phyloP scores from a whole-genome alignment of 2,888 invertebrate species.

The Camponotus fellah region DNA sequence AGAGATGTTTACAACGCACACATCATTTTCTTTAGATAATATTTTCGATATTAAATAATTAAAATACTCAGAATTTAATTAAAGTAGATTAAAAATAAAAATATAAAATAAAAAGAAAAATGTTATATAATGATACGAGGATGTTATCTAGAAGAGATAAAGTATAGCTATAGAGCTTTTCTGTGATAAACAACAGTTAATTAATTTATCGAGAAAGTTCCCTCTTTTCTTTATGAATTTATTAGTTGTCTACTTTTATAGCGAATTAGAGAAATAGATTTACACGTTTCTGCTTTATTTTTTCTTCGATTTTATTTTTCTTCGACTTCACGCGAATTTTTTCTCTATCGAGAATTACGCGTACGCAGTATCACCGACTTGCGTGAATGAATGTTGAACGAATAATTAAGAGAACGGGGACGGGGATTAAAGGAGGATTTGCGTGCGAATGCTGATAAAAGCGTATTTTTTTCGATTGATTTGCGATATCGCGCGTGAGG shows the following conservation, averaged over 20 bases:
- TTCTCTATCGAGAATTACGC: conserved; percentile 2
- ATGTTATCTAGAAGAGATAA: neutral
- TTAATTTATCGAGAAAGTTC: neutral
- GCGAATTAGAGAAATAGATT: conserved; percentile 37
- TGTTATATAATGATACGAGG: neutral
- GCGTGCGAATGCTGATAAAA: neutral
- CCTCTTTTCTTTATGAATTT: neutral
- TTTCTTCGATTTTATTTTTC: neutral
- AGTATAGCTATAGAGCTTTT: neutral
- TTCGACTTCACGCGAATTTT: conserved; percentile 11
- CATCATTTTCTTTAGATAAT: neutral
- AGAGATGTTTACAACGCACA: neutral
- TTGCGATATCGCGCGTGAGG: conserved; percentile 15
- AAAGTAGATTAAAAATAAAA: neutral
- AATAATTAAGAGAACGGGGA: conserved; percentile 10
- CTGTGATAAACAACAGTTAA: neutral
- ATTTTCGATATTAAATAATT: neutral
- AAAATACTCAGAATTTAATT: neutral
- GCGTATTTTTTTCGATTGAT: conserved; percentile 30
- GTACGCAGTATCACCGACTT: conserved; percentile 25
- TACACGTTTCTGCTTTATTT: conserved; percentile 23
- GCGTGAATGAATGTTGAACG: neutral
- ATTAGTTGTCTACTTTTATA: conserved; percentile 22
- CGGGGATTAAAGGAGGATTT: neutral
- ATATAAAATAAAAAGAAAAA: neutral